Conservation (phyloP, 1,140 invertebrate species). For the Leptopilina clavipes region DNA sequence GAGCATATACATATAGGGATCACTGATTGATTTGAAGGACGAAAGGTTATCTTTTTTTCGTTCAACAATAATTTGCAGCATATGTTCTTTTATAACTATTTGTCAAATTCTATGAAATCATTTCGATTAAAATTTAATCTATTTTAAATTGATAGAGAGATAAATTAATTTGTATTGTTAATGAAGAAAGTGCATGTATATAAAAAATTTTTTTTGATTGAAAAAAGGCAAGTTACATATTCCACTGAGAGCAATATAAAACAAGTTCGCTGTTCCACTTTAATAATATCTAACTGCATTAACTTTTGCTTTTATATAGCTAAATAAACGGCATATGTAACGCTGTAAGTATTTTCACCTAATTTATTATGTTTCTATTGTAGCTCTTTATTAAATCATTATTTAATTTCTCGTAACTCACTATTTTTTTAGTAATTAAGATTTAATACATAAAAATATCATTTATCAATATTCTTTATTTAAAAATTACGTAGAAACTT, state of each 20-base stretch:
- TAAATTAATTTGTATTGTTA: background rate
- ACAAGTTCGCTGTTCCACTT: slow-evolving; percentile 39
- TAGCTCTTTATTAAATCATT: too few relatives aligned
- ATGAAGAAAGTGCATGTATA: background rate
- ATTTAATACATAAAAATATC: too few relatives aligned
- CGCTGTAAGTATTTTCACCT: background rate
- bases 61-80: background rate
- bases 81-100: background rate
- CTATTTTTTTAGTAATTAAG: too few relatives aligned
- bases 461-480: too few relatives aligned
- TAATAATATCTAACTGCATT: slow-evolving; percentile 29
- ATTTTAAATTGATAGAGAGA: background rate
- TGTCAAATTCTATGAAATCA: background rate
- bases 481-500: too few relatives aligned
- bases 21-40: slow-evolving; percentile 17
- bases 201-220: background rate
- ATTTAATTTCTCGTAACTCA: too few relatives aligned
- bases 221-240: background rate
- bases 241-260: background rate
- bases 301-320: slow-evolving; percentile 34
- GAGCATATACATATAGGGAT: slow-evolving; percentile 12
- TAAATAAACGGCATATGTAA: slow-evolving; percentile 34
- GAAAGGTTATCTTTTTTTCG: background rate
- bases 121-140: background rate
- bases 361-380: background rate